Conservation (phyloP, 2,888 invertebrate species). For the Callimorpha dominula region DNA sequence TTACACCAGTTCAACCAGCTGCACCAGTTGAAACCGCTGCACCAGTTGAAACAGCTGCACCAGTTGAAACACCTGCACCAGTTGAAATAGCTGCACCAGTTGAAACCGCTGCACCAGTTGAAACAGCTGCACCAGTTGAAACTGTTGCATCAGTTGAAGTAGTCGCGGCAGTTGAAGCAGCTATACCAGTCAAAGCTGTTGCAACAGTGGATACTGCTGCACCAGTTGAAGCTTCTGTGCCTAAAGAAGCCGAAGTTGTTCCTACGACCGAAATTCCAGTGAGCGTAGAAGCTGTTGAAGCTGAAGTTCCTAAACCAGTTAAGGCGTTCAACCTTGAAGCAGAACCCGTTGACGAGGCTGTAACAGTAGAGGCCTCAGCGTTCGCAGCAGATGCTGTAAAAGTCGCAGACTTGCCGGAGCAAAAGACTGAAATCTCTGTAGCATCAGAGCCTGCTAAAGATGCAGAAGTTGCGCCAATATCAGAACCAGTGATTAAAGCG, state of each 20-base stretch:
- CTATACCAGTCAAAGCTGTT: neutral
- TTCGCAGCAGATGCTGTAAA: constrained; percentile 40
- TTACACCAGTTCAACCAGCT: neutral
- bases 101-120: neutral
- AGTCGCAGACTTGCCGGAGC: constrained; percentile 38
- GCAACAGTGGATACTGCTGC: constrained; percentile 1
- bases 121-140: neutral
- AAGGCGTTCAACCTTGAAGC: constrained; percentile 20
- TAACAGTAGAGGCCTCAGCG: constrained; percentile 29
- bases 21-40: neutral
- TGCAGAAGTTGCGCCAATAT: constrained; percentile 23
- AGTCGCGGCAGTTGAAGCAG: neutral
- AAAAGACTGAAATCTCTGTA: constrained; percentile 49
- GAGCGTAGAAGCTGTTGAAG: constrained; percentile 34
- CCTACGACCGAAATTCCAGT: constrained; percentile 28
- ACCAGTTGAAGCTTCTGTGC: constrained; percentile 2
- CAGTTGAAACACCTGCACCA: constrained; percentile 5
- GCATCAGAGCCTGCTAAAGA: constrained; percentile 16
- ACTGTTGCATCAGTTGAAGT: neutral
- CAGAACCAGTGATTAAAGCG: constrained; percentile 15
- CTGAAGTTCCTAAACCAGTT: constrained; percentile 35
- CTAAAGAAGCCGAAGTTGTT: neutral
- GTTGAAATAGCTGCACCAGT: neutral
- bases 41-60: neutral
- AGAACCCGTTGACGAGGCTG: constrained; percentile 11